Conservation (phyloP, 1,140 invertebrate genomes). For the Drosophila murphyi region DNA sequence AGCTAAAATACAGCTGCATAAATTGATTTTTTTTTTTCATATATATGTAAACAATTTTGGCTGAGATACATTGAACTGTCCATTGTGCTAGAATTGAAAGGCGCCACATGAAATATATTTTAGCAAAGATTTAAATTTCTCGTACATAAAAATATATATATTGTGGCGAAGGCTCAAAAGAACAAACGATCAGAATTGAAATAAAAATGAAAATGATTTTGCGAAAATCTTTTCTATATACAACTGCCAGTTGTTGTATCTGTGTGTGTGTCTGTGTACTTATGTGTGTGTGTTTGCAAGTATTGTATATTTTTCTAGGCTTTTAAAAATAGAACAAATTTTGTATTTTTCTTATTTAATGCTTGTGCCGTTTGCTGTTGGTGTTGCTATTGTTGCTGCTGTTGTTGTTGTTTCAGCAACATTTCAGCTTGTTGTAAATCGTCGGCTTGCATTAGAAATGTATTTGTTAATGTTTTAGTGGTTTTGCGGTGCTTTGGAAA, state of each 20-base stretch:
- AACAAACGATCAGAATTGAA: constrained; percentile 52
- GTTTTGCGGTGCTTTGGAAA: constrained; percentile 68
- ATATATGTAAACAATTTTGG: background rate
- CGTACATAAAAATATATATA: constrained; percentile 9
- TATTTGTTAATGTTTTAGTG: constrained; percentile 82
- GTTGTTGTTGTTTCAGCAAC: constrained; percentile 39
- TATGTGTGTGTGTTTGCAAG: constrained; percentile 36
- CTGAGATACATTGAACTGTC: constrained; percentile 17
- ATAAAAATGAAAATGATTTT: constrained; percentile 77
- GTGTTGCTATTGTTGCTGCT: constrained; percentile 28
- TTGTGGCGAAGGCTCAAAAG: constrained; percentile 34
- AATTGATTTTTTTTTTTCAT: background rate
- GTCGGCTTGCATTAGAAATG: constrained; percentile 82
- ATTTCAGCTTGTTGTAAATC: constrained; percentile 82
- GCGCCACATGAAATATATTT: constrained; percentile 48
- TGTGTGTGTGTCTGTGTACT: background rate
- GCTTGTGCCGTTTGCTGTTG: constrained; percentile 57
- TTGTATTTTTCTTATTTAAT: constrained; percentile 82
- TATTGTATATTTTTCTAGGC: constrained; percentile 77
- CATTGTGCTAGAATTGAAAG: constrained; percentile 25
- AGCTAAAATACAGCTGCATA: background rate
- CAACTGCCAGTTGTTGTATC: constrained; percentile 9
- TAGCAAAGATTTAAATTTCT: constrained; percentile 34
- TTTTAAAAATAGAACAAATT: constrained; percentile 73
- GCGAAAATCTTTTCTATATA: constrained; percentile 69